Base-by-base conservation (phyloP, 2,888 invertebrate species). In the Orthonychiurus folsomi region DNA sequence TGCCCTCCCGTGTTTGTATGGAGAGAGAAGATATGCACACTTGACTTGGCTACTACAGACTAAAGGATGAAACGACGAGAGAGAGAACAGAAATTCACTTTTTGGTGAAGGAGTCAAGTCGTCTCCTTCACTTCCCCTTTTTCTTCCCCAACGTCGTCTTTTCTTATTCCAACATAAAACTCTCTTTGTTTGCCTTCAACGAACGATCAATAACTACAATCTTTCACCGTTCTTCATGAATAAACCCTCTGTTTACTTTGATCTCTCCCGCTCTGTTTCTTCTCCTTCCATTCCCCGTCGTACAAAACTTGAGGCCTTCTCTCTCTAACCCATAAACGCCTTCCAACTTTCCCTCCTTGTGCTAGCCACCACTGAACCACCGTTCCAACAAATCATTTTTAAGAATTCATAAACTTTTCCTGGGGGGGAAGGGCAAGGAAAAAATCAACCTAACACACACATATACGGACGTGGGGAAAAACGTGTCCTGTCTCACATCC, bases 191-290 rank as follows among this genome's bases (percentile, higher is more conserved):
- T 60, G 60, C 56, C 54, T 52, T 56, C 50, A 37, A 56, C 52
- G 12, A 50, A 28, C 61, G 62, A 62, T 64, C 64, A 62, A 64
- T 64, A 64, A 57, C 53, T 25, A 60, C 64, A 62, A 62, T 64
- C 61, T 64, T 62, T 62, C 57, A 64, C 61, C 58, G 59, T 58
- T 62, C 62, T 60, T 62, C 62, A 56, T 62, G 56, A 56, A 56
- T 59, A 62, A 37, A 37, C 37, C 15, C 37, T 37, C 37, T 61
- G 61, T 61, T 61, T 61, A 61, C 61, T 57, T 61, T 61, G 61
- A 61, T 61, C 61, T 37, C 50, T 55, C 60, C 20, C 50, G 18
- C 25, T 24, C 25, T 54, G 52, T 52, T 48, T 23, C 24, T 59
- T 47, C 53, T 50, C 53, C 54, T n/a, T n/a, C n/a, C n/a, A n/a